Conservation (phyloP, 2,113 vertebrate genomes). For the Phylloscopus trochiloides region DNA sequence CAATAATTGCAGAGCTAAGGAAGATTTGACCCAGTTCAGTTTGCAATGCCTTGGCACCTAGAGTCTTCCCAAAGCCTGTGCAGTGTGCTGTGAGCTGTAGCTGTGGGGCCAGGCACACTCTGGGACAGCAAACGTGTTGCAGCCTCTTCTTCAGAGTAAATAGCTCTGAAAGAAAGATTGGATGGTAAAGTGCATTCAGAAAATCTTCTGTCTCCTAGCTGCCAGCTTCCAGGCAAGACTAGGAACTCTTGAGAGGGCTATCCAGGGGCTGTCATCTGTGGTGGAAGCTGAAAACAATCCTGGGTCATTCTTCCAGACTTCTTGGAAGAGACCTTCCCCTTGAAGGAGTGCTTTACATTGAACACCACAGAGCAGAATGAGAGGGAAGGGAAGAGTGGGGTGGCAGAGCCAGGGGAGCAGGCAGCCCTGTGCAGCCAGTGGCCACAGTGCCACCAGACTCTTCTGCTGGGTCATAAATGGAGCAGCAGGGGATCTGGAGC, state of each 20-base stretch:
- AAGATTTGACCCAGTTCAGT: background rate
- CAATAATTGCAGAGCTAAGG: background rate
- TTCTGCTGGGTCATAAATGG: background rate
- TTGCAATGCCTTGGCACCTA: background rate
- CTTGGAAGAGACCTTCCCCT: background rate
- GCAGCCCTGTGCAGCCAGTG: background rate
- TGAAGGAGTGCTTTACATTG: background rate
- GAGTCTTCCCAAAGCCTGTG: background rate
- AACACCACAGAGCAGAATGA: background rate
- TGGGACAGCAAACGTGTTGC: background rate
- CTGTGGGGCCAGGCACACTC: background rate
- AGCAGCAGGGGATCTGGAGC: fast-evolving
- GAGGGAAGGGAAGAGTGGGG: background rate
- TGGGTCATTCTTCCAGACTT: background rate
- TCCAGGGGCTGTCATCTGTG: background rate
- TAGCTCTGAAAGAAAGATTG: background rate
- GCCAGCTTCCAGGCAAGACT: background rate
- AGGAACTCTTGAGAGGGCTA: background rate
- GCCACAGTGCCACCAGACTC: background rate
- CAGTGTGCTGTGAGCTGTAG: no score
- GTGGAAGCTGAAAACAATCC: background rate
- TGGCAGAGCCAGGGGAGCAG: background rate
- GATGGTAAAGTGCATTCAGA: background rate
- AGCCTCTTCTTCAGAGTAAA: background rate
- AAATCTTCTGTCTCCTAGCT: background rate